Evolutionary conservation across 2,888 invertebrate species (phyloP), one percentile per base, ranked within the genome.

Genomic region (Ectemnius cavifrons): DNA sequence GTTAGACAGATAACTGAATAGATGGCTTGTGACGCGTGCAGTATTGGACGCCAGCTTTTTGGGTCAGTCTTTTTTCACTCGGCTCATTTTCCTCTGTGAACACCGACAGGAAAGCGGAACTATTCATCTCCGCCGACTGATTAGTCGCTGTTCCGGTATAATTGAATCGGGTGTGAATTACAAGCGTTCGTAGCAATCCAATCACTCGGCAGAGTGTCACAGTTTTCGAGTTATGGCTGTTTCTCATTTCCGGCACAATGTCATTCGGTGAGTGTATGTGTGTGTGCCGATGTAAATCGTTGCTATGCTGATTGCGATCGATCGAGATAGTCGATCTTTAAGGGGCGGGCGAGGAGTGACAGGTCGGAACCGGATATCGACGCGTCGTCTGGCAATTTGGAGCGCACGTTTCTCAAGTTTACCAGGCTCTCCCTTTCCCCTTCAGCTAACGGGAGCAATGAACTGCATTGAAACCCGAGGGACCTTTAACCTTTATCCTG

Each of bases 1-100:
- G 75, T 83, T 83, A 77, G 74, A 78, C 66, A 79, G 84, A 83
- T 83, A 83, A 84, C 71, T 76, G 82, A 84, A 77, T 77, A 71
- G 77, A 78, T 73, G 75, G 60, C 65, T 66, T 67, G 80, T 84
- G 84, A 83, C 71, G 84, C 84, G 84, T 52, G 64, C 71, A 71
- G 82, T 82, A 78, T 82, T 82, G 75, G 68, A 66, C 73, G 14
- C 70, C 18, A 67, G 63, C 69, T 82, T 77, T 82, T 84, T 82
- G 79, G 73, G 77, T 75, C 79, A 71, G 23, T 81, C 72, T 81
- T 82, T 69, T 56, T 46, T 27, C 37, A 23, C 58, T 49, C 47
- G 56, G 70, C 66, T 64, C 23, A 23, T 16, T 61, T 62, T 23
- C 59, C 45, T 47, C 62, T 60, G 6, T 11, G 37, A 37, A 11